Base-by-base conservation (phyloP, 2,888 invertebrate species). In the Mythimna ferrago region DNA sequence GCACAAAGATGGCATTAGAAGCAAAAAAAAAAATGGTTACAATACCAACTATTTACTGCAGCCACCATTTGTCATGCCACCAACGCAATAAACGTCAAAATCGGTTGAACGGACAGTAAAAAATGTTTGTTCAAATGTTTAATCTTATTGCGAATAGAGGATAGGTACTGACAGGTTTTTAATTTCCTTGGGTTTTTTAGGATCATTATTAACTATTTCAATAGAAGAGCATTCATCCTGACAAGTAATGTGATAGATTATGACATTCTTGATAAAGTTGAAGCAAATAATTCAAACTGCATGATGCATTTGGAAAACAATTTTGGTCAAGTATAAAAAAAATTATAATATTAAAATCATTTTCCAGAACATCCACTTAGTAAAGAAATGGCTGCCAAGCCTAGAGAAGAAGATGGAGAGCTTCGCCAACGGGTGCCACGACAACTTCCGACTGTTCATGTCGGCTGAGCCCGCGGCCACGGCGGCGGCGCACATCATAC, bases 401-500 rank as follows among this genome's bases (percentile, higher is more conserved):
- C 94, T 99, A 35, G 99, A 99, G 91, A 99, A 99, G 94, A 98
- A 98, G 91, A 95, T 99, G 91, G 99, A 99, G 92, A 97, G 97
- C 81, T 98, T 98, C 87, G 97, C 98, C 2, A 97, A 97, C 76
- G 98, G 98, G 1, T 98, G 99, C 26, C 98, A 99, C 92, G 92
- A 96, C 0, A 96, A 98, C 85, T 99, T 99, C 92, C 96, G 99
- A 44, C 97, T 99, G 73, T 99, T 99, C 90, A 97, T 99, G 97
- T 99, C 99, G 83, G 99, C 99, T 6, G 99, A 99, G 90, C 99
- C 99, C 0, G 98, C 99, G 0, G 98, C 98, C 10, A 98, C 98
- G 0, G 97, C 98, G 0, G 97, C 98, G 1, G 98, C 98, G 6
- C 99, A 99, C 90, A 99, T 99, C 78, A 99, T 99, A 85, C 99